These are phyloP conservation scores for Trogon melanurus DNA, from an alignment of 2,113 vertebrate genomes.

Conservation along the genomic window DNA sequence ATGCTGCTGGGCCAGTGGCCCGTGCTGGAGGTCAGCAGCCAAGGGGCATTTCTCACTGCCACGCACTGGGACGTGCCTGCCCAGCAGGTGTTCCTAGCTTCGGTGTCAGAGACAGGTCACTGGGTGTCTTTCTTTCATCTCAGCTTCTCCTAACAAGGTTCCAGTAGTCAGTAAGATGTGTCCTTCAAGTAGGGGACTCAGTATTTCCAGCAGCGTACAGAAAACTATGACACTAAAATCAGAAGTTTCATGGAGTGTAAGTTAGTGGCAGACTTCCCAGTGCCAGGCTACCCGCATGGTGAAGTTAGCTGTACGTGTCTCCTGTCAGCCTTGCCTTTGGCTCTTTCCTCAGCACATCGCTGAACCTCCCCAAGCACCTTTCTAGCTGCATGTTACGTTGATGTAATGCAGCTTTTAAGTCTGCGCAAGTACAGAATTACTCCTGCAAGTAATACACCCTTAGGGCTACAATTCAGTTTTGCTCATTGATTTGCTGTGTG, in stretches of 20 bases:
- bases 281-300: background rate
- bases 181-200: background rate
- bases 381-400: background rate
- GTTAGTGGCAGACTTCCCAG: background rate
- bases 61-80: background rate
- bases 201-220: background rate
- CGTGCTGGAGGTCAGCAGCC: background rate
- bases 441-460: background rate
- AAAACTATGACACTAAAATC: background rate
- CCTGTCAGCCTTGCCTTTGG: background rate
- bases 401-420: background rate
- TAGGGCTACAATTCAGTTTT: background rate
- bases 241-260: background rate
- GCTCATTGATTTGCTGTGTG: background rate
- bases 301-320: background rate
- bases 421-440: background rate
- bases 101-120: background rate
- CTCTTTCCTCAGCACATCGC: background rate
- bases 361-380: background rate
- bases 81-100: background rate
- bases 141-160: accelerated
- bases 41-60: background rate
- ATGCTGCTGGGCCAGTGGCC: background rate
- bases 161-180: background rate
- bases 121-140: background rate